Evolutionary conservation across 2,113 vertebrate species (phyloP), one percentile per base, ranked within the genome.

Genomic region (Taxidea taxus): DNA sequence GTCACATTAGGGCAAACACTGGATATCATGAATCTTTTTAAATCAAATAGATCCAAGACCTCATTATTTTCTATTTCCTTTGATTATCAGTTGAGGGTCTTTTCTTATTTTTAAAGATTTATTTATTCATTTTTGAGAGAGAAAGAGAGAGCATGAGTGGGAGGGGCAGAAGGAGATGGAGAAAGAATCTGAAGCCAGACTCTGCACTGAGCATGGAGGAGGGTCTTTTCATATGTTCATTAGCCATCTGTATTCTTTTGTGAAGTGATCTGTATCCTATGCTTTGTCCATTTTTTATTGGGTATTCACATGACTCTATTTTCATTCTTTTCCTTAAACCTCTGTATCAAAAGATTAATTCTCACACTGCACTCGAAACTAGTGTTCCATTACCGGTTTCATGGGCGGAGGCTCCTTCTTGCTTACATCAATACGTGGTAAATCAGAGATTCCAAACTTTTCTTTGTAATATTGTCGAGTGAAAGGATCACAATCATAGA

Each of bases 401-500:
- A 98, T 10, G 66, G 98, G 97, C 85, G 98, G 98, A 21, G 64
- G 95, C 15, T 49, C 88, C 74, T 97, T 98, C 96, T 98, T 98
- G 87, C 98, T 98, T 25, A 98, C 42, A 29, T 99, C 98, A 39
- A 98, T 58, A 4, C 98, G 92, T 25, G 99, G 99, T 80, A 99
- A 97, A 39, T 99, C 98, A 0, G 99, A 83, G 37, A 99, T 98
- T 1, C 99, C 99, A 83, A 99, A 98, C 95, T 99, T 99, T 25
- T 99, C 98, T 56, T 97, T 97, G 88, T 99, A 99, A 98, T 99
- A 99, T 11, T 98, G 98, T 51, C 98, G 98, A 0, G 99, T 99
- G 98, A 99, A 99, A 34, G 98, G 98, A 27, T 99, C 99, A 0
- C 99, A 99, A 83, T 99, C 99, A 1, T 99, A 99, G 94, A 99